Base-by-base conservation (phyloP, 2,797 vertebrate genomes). In the Hybognathus amarus region DNA sequence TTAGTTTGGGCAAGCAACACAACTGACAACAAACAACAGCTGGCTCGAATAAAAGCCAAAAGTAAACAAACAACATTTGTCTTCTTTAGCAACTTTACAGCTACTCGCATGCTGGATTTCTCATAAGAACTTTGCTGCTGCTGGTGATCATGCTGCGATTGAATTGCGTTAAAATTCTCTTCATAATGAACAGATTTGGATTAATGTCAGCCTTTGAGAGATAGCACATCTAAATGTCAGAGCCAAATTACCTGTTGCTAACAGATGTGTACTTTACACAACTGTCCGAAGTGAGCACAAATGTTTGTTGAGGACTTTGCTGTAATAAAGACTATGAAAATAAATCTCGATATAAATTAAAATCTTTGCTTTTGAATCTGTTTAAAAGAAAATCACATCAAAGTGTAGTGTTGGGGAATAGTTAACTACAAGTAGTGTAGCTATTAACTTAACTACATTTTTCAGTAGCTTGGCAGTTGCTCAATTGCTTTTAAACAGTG, bases 21-120 rank as follows among this genome's bases (percentile, higher is more conserved):
- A 69, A 63, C 77, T 68, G 79, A 87, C 84, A 76, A 77, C 82
- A 84, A 82, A 79, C 84, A 84, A 56, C 79, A 84, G 64, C 87
- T 86, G 87, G 75, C 74, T 79, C 27, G 1, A 54, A 61, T 82
- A 79, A 59, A 64, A 56, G 50, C 56, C 76, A 84, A 83, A 70
- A 75, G 42, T 66, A 75, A 81, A 71, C 68, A 77, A 73, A 77
- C 56, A 59, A 69, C 68, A 59, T 83, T 83, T 83, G 75, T 83
- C 80, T 86, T 83, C 30, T 5, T 83, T 71, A 56, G 75, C 24
- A 64, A 82, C 73, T 78, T 78, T 47, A 24, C 63, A 74, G 42
- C 36, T 56, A 54, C 71, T 67, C n/a, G 5, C 33, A 15, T 82
- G 22, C 22, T 52, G 69, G 33, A 66, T 50, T 50, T 73, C 56